Percentiles rank a stretch among this genome's conserved stretches.
phyloP scores from a whole-genome alignment of 2,888 invertebrate species.

The Drosophila monieri region DNA sequence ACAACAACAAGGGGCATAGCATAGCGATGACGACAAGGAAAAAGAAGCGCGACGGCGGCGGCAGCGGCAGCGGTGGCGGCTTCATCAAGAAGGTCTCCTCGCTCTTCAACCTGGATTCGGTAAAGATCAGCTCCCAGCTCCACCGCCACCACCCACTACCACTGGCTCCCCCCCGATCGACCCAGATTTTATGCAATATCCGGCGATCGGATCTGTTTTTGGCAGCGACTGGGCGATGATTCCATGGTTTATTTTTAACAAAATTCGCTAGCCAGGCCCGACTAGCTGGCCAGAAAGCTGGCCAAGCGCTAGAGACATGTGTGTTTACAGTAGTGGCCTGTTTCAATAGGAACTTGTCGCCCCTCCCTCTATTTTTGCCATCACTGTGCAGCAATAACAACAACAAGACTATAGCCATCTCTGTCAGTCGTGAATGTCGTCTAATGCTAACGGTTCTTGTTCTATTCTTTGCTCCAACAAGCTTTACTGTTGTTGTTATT shows the following conservation, averaged over 20 bases:
- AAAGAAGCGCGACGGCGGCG: constrained; percentile 86
- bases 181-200: constrained; percentile 30
- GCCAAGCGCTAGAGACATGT: constrained; percentile 31
- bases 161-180: not conserved
- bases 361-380: not conserved
- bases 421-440: constrained; percentile 24
- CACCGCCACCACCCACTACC: too few species aligned
- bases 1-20: constrained; percentile 21
- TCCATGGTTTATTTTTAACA: constrained; percentile 81
- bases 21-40: constrained; percentile 87
- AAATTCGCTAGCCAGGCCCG: constrained; percentile 38
- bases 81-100: constrained; percentile 95
- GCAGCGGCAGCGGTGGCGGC: constrained; percentile 84
- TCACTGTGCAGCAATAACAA: constrained; percentile 7
- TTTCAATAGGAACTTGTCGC: not conserved
- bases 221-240: constrained; percentile 62
- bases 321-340: not conserved
- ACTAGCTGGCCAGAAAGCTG: constrained; percentile 7
- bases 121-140: constrained; percentile 83
- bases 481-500: constrained; percentile 5
- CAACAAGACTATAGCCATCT: constrained; percentile 10
- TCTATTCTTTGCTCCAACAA: constrained; percentile 10
- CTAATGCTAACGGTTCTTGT: constrained; percentile 32
- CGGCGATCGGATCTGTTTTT: not conserved
- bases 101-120: constrained; percentile 93